Conservation (phyloP, 2,113 vertebrate species). For the Ophiodon elongatus region DNA sequence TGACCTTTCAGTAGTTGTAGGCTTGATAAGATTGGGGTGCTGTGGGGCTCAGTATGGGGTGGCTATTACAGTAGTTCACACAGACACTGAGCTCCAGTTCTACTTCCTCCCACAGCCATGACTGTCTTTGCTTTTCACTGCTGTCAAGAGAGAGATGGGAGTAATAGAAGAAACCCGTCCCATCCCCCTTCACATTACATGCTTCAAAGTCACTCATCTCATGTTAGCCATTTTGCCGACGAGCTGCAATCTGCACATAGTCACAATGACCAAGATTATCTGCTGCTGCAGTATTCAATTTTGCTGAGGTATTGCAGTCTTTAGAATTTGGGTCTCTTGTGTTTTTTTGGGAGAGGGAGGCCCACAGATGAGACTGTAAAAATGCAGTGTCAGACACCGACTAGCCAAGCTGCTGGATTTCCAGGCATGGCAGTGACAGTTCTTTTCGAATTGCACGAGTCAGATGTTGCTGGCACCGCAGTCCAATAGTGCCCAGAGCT, state of each 20-base stretch:
- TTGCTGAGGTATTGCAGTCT: background rate
- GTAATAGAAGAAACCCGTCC: constrained; percentile 18
- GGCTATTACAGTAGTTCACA: constrained; percentile 22
- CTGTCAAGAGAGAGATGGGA: constrained; percentile 28
- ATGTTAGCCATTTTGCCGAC: constrained; percentile 43
- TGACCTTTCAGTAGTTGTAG: constrained; percentile 66
- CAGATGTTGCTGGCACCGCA: constrained; percentile 66
- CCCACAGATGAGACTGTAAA: constrained; percentile 31
- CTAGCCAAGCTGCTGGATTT: constrained; percentile 48
- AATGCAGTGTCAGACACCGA: constrained; percentile 60
- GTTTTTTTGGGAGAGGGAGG: constrained; percentile 14
- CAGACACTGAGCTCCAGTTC: constrained; percentile 20
- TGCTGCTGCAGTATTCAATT: background rate
- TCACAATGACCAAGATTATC: constrained; percentile 15
- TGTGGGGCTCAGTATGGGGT: constrained; percentile 50
- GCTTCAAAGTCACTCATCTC: constrained; percentile 30
- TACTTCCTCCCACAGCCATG: constrained; percentile 16
- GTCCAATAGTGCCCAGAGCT: constrained; percentile 41
- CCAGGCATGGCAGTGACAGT: constrained; percentile 54
- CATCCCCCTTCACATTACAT: constrained; percentile 46
- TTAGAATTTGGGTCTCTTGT: constrained; percentile 13
- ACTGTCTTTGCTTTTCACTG: constrained; percentile 23
- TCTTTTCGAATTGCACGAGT: constrained; percentile 63
- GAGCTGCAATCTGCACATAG: constrained; percentile 42
- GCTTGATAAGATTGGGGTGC: constrained; percentile 48